Evolutionary conservation across 2,888 invertebrate species (phyloP), one percentile per base, ranked within the genome.

Genomic region (Zootermopsis nevadensis): DNA sequence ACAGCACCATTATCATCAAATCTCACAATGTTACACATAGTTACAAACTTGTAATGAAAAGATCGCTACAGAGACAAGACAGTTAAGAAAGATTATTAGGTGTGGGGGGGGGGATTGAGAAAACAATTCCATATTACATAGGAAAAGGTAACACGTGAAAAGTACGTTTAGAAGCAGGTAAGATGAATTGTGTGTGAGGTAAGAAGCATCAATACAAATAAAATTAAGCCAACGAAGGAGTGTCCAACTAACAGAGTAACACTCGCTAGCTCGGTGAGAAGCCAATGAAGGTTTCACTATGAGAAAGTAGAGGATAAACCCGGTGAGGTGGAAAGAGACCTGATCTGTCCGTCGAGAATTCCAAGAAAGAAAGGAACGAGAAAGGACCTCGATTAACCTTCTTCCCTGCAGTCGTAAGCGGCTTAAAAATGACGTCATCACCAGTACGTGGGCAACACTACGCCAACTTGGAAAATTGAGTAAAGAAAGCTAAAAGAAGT

Each of bases 361-460:
- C 60, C 60, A 27, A n/a, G n/a, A 60, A n/a, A 60, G 60, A 53
- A 24, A 53, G 24, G 24, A 24, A 53, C 53, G 74, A 22, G 38
- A 1, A 33, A 35, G 33, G 35, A 76, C 66, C 80, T 80, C 80
- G 80, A 66, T 80, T 80, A 80, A 80, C 80, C 69, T 38, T 38
- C 35, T 42, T 42, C 48, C 30, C 76, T 48, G 12, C 76, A n/a
- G 42, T 30, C 27, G 66, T 80, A 80, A 80, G 80, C 33, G 80
- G 69, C 69, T 80, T 80, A 80, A 80, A 80, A 69, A 69, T 80
- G 80, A 80, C 66, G 80, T 69, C 80, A 66, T 80, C 67, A 30
- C n/a, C 55, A 27, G 55, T 31, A 30, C 27, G 24, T 24, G 8
- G 80, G 80, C 42, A 30, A 42, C 38, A 80, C 38, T 80, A 69